Evolutionary conservation across 2,888 invertebrate genomes (phyloP), one percentile per base, ranked within the genome.

Genomic region (Lepas anatifera): DNA sequence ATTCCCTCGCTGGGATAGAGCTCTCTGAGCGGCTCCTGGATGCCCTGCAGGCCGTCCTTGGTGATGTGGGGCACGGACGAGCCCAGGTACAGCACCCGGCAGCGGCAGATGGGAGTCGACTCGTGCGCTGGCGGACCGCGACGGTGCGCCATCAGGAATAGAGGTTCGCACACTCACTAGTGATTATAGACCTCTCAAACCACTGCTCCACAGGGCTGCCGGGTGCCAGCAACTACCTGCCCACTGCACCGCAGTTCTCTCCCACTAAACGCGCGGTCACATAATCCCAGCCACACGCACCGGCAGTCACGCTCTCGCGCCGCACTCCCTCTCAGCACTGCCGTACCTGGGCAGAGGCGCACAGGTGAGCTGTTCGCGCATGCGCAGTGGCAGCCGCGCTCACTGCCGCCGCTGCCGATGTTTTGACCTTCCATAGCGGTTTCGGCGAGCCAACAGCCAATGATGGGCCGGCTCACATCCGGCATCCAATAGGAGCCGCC

Each of bases 1-100:
- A 92, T 90, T 72, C 95, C 94, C 81, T 94, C 93, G 75, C 95
- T 93, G 71, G 97, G 95, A 81, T 99, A 99, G 71, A 97, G 83
- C 78, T 96, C 97, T 76, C 92, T 87, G 76, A 99, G 82, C 3
- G 98, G 98, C 80, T 98, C 96, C 83, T 99, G 98, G 75, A 97
- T 93, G 71, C 95, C 95, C 78, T 97, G 92, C 68, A 99, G 85
- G 68, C 98, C 98, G 78, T 99, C 97, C 81, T 98, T 97, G 79
- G 95, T 95, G 79, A 95, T 92, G 78, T 96, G 94, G 41, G 98
- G 95, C 77, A 97, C 96, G 35, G 95, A 90, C 76, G 93, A 93
- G 76, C 98, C 98, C 77, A 99, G 85, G 81, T 98, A 99, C 71
- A 97, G 86, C 70, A 98, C 97, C 74, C 95, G 88, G 82, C 96